Conservation (phyloP, 2,797 vertebrate genomes). For the Dryobates pubescens region DNA sequence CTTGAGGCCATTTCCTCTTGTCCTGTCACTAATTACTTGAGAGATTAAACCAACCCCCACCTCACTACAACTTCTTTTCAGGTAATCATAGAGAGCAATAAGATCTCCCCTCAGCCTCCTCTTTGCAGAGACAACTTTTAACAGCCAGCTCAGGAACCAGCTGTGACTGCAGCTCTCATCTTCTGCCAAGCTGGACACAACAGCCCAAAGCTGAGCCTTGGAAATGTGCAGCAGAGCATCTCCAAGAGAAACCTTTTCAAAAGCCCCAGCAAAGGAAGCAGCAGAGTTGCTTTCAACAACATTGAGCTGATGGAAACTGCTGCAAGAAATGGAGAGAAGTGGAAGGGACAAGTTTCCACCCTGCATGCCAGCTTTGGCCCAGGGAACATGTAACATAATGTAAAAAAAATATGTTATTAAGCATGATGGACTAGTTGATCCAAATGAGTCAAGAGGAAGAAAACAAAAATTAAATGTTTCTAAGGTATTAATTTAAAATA, state of each 20-base stretch:
- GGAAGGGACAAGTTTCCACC: conserved; percentile 58
- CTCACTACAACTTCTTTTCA: too few species aligned
- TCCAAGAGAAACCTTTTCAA: conserved; percentile 40
- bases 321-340: conserved; percentile 6
- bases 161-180: fast-evolving
- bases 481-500: conserved; percentile 10
- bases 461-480: conserved; percentile 49
- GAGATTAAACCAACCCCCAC: too few species aligned
- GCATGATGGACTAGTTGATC: conserved; percentile 37
- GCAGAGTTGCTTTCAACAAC: background rate
- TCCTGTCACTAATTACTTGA: too few species aligned
- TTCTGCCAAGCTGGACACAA: conserved; percentile 1
- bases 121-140: background rate
- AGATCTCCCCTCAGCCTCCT: too few species aligned
- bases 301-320: conserved; percentile 22
- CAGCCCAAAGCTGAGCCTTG: background rate
- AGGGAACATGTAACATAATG: conserved; percentile 39
- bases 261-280: background rate
- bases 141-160: background rate
- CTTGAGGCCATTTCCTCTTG: too few species aligned
- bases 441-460: conserved; percentile 63
- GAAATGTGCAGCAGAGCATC: conserved; percentile 25
- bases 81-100: too few species aligned
- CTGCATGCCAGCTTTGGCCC: conserved; percentile 11
- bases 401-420: conserved; percentile 66